These are phyloP conservation scores for Cyprinella venusta DNA, from an alignment of 2,797 vertebrate genomes.

Conservation along the genomic window DNA sequence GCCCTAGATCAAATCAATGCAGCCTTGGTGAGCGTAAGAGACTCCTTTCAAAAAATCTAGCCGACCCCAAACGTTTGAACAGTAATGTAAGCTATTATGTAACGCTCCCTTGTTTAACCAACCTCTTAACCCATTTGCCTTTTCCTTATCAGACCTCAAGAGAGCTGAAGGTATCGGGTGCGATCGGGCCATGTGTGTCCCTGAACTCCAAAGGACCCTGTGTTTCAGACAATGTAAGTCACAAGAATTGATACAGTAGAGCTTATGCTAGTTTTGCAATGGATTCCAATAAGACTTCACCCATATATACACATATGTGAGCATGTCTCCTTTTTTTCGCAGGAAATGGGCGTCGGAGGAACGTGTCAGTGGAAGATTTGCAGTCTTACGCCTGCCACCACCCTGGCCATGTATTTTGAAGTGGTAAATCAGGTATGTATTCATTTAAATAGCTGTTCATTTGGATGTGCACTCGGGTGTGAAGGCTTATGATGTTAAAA, in stretches of 20 bases:
- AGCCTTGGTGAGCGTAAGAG: not conserved
- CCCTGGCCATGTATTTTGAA: conserved; percentile 92
- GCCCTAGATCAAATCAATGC: not conserved
- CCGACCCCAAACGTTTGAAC: not conserved
- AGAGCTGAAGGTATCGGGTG: conserved; percentile 92
- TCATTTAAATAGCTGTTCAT: not conserved
- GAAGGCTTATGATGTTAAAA: conserved; percentile 7
- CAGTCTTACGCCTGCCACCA: conserved; percentile 86
- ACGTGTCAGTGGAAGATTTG: conserved; percentile 97
- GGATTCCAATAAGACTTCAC: not conserved
- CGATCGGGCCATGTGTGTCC: conserved; percentile 92
- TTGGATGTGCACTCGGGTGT: not conserved
- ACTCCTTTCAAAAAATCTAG: not conserved
- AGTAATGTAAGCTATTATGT: not conserved
- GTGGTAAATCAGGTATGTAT: conserved; percentile 92
- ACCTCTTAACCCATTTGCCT: conserved; percentile 24
- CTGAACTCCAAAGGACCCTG: conserved; percentile 88
- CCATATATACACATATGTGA: not conserved
- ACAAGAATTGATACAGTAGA: not conserved
- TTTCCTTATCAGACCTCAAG: conserved; percentile 84
- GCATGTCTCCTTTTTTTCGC: conserved; percentile 8
- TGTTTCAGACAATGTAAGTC: conserved; percentile 95
- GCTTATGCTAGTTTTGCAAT: not conserved
- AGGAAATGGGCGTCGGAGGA: conserved; percentile 89
- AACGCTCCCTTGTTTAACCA: not conserved